Evolutionary conservation across 1,140 invertebrate genomes (phyloP).

Genomic region (Ips nitidus): DNA sequence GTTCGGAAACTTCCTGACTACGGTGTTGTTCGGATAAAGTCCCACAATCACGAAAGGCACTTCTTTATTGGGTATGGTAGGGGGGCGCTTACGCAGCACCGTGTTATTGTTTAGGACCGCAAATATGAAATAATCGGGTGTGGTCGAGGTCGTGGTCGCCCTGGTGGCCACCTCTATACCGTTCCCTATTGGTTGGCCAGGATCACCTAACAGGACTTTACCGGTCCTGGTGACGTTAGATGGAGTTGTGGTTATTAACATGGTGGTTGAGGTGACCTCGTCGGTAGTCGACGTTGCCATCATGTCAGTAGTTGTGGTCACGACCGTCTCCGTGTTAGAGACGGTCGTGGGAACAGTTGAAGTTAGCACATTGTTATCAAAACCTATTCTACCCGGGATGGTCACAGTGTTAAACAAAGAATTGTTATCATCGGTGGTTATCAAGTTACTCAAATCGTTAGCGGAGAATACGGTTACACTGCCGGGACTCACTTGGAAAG

Average conservation of each 20-base stretch:
- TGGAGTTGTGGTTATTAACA: slow-evolving; percentile 34
- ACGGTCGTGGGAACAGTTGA: slow-evolving; percentile 37
- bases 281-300: slow-evolving; percentile 37
- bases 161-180: slow-evolving; percentile 38
- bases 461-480: slow-evolving; percentile 47
- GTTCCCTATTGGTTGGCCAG: slow-evolving; percentile 54
- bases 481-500: slow-evolving; percentile 48
- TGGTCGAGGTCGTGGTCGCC: slow-evolving; percentile 50
- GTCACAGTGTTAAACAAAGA: slow-evolving; percentile 44
- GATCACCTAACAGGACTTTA: slow-evolving; percentile 50
- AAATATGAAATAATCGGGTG: slow-evolving; percentile 66
- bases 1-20: slow-evolving; percentile 72
- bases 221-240: slow-evolving; percentile 47
- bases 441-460: slow-evolving; percentile 51
- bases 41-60: slow-evolving; percentile 71
- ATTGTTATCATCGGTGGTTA: slow-evolving; percentile 46
- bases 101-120: slow-evolving; percentile 74
- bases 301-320: slow-evolving; percentile 38
- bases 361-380: slow-evolving; percentile 37
- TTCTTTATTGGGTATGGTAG: slow-evolving; percentile 65
- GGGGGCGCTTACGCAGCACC: slow-evolving; percentile 70
- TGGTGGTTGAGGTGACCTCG: slow-evolving; percentile 20
- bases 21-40: slow-evolving; percentile 70
- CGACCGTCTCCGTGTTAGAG: slow-evolving; percentile 42
- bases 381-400: slow-evolving; percentile 41